Percentiles rank a stretch among this genome's conserved stretches.
These are phyloP conservation scores for Synchiropus splendidus DNA, from an alignment of 2,113 vertebrate genomes.

Conservation along the genomic window DNA sequence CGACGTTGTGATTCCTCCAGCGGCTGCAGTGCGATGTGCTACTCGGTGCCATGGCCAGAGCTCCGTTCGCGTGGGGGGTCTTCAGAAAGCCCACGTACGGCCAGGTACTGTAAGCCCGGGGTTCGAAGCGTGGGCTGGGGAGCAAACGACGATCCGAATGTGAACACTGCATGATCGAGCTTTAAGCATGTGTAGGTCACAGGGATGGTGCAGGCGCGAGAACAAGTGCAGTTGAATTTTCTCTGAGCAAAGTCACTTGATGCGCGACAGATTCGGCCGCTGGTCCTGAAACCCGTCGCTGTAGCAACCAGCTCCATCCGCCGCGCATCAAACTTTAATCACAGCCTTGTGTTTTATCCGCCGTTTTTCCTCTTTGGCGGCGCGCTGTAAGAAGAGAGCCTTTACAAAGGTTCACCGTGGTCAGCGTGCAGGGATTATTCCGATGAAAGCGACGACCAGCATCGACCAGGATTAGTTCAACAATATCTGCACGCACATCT, in stretches of 20 bases:
- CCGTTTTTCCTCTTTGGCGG: too few relatives aligned
- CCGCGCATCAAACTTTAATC: conserved; percentile 12
- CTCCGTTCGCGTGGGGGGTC: conserved; percentile 76
- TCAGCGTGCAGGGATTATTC: too few relatives aligned
- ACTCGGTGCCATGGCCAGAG: conserved; percentile 78
- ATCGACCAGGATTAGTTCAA: too few relatives aligned
- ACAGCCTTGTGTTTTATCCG: background rate
- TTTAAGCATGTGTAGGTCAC: background rate
- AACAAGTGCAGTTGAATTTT: too few relatives aligned
- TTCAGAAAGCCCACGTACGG: conserved; percentile 72
- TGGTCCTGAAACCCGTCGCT: conserved; percentile 37
- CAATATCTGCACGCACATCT: too few relatives aligned
- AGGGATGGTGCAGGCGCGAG: too few relatives aligned
- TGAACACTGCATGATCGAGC: too few relatives aligned
- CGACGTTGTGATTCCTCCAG: conserved; percentile 4
- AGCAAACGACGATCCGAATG: background rate
- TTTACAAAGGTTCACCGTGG: too few relatives aligned
- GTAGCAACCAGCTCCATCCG: conserved; percentile 40
- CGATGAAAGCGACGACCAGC: too few relatives aligned
- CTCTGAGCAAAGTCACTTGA: conserved; percentile 37
- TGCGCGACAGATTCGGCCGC: conserved; percentile 27
- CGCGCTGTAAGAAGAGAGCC: too few relatives aligned
- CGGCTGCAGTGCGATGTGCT: conserved; percentile 73
- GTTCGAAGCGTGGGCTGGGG: background rate
- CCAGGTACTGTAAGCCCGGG: conserved; percentile 78